Evolutionary conservation across 2,113 vertebrate genomes (phyloP).

Genomic region (Solenodon paradoxus): DNA sequence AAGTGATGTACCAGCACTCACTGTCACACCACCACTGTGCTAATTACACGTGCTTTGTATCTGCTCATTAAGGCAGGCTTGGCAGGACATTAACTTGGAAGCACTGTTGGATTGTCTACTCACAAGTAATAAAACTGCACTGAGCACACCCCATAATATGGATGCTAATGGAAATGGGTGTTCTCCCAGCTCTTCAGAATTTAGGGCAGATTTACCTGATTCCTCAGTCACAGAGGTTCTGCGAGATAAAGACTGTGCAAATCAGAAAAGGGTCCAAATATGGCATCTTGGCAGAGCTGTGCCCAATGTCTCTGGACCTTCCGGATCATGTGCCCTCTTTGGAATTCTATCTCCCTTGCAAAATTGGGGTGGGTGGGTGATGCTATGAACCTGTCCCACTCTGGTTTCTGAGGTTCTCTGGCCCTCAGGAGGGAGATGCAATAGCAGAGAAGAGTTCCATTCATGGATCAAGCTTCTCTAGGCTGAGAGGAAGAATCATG

Average conservation of each 20-base stretch:
- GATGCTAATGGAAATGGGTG: constrained; percentile 40
- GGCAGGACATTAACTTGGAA: constrained; percentile 63
- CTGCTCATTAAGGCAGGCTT: constrained; percentile 59
- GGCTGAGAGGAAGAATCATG: not conserved
- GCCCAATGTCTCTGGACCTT: not conserved
- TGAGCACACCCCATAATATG: constrained; percentile 8
- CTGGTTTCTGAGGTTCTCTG: not conserved
- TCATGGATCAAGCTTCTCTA: not conserved
- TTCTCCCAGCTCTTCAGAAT: not conserved
- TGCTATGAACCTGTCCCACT: not conserved
- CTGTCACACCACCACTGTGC: not conserved
- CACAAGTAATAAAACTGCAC: constrained; percentile 53
- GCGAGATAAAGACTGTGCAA: not conserved
- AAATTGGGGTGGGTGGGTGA: not conserved
- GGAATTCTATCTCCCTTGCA: not conserved
- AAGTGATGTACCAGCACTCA: not conserved
- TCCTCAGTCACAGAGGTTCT: not conserved
- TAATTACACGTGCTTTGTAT: constrained; percentile 37
- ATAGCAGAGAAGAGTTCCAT: not conserved
- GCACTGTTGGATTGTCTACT: constrained; percentile 35
- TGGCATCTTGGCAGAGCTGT: not conserved
- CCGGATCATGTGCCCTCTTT: not conserved
- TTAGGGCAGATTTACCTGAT: not conserved
- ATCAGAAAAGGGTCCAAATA: not conserved
- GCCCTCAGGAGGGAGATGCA: not conserved